These are phyloP conservation scores for Suncus etruscus DNA, from an alignment of 2,113 vertebrate species.

Conservation along the genomic window DNA sequence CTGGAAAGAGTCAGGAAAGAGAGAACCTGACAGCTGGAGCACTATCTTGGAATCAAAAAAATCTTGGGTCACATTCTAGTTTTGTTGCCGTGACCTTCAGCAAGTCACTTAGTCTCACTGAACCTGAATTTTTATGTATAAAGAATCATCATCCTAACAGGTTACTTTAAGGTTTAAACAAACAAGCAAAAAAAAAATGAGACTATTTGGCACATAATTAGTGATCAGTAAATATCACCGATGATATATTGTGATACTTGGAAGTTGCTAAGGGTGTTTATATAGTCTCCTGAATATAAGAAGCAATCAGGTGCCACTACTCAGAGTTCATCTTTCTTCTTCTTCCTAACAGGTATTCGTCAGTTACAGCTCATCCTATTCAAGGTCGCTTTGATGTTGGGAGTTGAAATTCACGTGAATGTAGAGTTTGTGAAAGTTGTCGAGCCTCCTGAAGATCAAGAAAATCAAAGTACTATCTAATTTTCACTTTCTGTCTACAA, in stretches of 20 bases:
- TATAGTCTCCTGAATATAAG: not conserved
- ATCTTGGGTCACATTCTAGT: not conserved
- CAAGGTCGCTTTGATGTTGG: slow-evolving; percentile 96
- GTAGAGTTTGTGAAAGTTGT: slow-evolving; percentile 95
- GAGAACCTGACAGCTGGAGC: not conserved
- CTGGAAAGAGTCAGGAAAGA: not conserved
- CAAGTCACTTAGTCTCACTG: not conserved
- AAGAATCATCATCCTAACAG: not conserved
- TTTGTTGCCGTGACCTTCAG: not conserved
- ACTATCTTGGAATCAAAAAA: not conserved
- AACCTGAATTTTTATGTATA: not conserved
- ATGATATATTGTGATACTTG: fast-evolving
- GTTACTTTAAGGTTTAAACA: not conserved
- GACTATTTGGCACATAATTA: not conserved
- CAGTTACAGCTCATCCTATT: slow-evolving; percentile 97
- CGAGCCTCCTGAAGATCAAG: slow-evolving; percentile 96
- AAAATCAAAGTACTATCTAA: slow-evolving; percentile 92
- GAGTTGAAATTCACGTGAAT: slow-evolving; percentile 97
- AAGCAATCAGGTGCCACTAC: not conserved
- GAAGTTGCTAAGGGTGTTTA: not conserved
- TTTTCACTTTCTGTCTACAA: slow-evolving; percentile 15
- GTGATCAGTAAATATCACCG: not conserved
- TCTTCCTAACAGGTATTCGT: slow-evolving; percentile 91
- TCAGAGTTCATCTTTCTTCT: not conserved
- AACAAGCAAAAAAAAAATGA: not conserved